phyloP scores from a whole-genome alignment of 2,113 vertebrate genomes.

The Promerops cafer region DNA sequence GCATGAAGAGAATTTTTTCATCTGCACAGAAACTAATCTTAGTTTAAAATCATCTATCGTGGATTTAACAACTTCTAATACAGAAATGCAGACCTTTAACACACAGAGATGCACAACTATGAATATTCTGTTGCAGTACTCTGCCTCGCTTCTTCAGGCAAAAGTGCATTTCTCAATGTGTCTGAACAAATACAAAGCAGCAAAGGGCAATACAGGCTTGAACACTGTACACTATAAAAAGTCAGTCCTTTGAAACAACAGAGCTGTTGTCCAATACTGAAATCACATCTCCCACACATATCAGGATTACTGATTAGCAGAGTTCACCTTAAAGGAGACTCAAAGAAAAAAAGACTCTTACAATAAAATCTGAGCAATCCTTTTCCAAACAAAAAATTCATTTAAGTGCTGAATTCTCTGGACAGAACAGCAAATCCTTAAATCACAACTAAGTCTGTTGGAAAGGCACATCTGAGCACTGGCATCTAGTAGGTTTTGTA shows the following conservation, averaged over 20 bases:
- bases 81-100: background rate
- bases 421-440: background rate
- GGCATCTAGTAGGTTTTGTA: background rate
- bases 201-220: background rate
- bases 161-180: background rate
- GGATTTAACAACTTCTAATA: background rate
- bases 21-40: background rate
- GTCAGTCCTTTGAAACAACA: background rate
- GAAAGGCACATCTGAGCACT: background rate
- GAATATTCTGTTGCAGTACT: background rate
- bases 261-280: background rate
- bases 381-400: background rate
- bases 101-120: background rate
- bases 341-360: background rate
- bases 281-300: background rate
- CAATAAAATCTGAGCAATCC: background rate
- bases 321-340: background rate
- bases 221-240: background rate
- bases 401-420: background rate
- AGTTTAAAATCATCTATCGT: background rate
- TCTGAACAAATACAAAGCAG: background rate
- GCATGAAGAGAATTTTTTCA: background rate
- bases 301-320: background rate
- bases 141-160: background rate
- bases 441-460: background rate